Percentiles rank a stretch among this genome's conserved stretches.
phyloP scores from a whole-genome alignment of 1,140 invertebrate species.

The Epicauta chinensis region DNA sequence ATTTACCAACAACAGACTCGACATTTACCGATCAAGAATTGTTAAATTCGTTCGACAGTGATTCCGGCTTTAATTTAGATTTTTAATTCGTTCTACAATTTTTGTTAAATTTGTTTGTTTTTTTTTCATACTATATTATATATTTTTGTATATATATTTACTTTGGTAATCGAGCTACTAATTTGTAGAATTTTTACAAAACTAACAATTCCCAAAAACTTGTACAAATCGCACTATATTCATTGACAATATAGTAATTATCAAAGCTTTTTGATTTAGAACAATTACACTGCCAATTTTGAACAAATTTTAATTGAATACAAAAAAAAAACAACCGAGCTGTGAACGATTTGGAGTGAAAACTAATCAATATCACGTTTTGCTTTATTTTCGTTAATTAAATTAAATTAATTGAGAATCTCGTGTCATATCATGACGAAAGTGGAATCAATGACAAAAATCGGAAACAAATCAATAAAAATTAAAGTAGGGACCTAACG shows the following conservation, averaged over 20 bases:
- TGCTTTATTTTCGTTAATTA: constrained; percentile 6
- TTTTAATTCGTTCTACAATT: constrained; percentile 28
- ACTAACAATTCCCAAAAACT: not conserved
- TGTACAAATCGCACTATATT: not conserved
- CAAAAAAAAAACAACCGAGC: constrained; percentile 5
- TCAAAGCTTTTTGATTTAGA: constrained; percentile 8
- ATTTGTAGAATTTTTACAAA: not conserved
- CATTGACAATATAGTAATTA: not conserved
- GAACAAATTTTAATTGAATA: constrained; percentile 9
- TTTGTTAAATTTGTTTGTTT: constrained; percentile 22
- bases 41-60: constrained; percentile 60
- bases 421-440: constrained; percentile 14
- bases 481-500: constrained; percentile 1
- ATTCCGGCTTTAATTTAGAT: constrained; percentile 49
- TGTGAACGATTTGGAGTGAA: constrained; percentile 12
- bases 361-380: constrained; percentile 2
- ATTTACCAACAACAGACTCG: constrained; percentile 62
- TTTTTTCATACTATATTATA: constrained; percentile 20
- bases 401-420: constrained; percentile 8
- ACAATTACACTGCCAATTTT: constrained; percentile 14
- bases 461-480: too few species aligned
- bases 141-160: constrained; percentile 14
- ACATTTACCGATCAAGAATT: constrained; percentile 71
- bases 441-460: too few species aligned
- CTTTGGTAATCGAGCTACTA: not conserved